Evolutionary conservation across 2,113 vertebrate species (phyloP).

Genomic region (Benitochromis conjunctus): DNA sequence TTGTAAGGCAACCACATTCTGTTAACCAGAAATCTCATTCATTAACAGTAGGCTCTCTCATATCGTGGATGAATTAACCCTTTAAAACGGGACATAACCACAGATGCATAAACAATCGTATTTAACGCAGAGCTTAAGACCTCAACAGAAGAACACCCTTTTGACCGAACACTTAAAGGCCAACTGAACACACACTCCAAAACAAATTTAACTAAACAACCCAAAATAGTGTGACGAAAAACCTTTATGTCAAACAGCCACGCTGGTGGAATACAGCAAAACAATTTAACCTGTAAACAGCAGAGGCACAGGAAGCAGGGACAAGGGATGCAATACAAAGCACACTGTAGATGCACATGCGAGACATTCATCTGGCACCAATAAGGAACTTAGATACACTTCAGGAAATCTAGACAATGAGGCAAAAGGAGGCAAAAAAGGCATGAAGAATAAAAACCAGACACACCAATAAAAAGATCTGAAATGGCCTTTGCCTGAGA

Average conservation of each 20-base stretch:
- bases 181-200: conserved; percentile 21
- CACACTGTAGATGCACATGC: not conserved
- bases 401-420: conserved; percentile 9
- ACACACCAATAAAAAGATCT: conserved; percentile 25
- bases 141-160: not conserved
- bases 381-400: conserved; percentile 40
- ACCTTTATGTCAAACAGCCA: conserved; percentile 13
- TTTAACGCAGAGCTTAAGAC: not conserved
- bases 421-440: not conserved
- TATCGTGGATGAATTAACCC: not conserved
- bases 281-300: conserved; percentile 49
- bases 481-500: conserved; percentile 10
- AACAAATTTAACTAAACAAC: conserved; percentile 24
- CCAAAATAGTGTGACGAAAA: conserved; percentile 8
- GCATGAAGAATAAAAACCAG: conserved; percentile 35
- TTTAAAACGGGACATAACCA: not conserved
- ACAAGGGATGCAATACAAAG: not conserved
- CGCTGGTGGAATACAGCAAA: conserved; percentile 10
- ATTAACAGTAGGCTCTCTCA: not conserved
- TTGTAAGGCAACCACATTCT: not conserved
- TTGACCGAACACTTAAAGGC: conserved; percentile 6
- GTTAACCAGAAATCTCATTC: not conserved
- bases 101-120: not conserved
- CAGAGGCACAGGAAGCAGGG: not conserved
- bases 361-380: conserved; percentile 63